Evolutionary conservation across 2,888 invertebrate genomes (phyloP).

Genomic region (Amphipyra tragopoginis): DNA sequence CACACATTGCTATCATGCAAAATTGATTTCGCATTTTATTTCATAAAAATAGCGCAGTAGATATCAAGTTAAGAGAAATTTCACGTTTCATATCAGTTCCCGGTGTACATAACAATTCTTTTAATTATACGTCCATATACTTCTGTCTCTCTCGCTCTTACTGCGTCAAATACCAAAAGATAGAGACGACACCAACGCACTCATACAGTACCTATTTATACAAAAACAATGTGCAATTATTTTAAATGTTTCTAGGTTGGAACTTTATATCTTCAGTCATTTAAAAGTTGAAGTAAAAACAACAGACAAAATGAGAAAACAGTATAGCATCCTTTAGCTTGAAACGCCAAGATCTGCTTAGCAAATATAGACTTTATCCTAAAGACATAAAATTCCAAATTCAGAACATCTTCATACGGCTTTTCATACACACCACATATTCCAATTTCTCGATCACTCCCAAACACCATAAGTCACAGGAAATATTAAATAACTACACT

Average conservation of each 20-base stretch:
- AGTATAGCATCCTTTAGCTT: neutral
- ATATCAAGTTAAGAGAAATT: neutral
- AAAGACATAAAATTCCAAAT: constrained; percentile 29
- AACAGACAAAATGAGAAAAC: neutral
- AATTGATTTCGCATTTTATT: constrained; percentile 6
- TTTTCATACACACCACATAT: constrained; percentile 12
- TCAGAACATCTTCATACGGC: constrained; percentile 2
- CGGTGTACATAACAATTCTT: constrained; percentile 15
- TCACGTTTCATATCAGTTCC: constrained; percentile 8
- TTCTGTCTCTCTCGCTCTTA: constrained; percentile 16
- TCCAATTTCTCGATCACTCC: constrained; percentile 22
- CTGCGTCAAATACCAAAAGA: constrained; percentile 7
- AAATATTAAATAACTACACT: constrained; percentile 33
- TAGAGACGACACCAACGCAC: constrained; percentile 14
- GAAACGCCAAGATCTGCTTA: constrained; percentile 6
- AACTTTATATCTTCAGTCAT: constrained; percentile 18
- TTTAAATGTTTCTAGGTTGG: constrained; percentile 14
- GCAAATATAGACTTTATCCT: constrained; percentile 12
- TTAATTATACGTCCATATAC: constrained; percentile 15
- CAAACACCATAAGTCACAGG: constrained; percentile 31
- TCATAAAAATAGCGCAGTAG: constrained; percentile 1
- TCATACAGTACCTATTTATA: constrained; percentile 10
- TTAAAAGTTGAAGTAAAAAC: neutral
- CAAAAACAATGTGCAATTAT: constrained; percentile 8
- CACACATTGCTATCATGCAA: constrained; percentile 1